Evolutionary conservation across 2,888 invertebrate species (phyloP).

Genomic region (Arge pagana): DNA sequence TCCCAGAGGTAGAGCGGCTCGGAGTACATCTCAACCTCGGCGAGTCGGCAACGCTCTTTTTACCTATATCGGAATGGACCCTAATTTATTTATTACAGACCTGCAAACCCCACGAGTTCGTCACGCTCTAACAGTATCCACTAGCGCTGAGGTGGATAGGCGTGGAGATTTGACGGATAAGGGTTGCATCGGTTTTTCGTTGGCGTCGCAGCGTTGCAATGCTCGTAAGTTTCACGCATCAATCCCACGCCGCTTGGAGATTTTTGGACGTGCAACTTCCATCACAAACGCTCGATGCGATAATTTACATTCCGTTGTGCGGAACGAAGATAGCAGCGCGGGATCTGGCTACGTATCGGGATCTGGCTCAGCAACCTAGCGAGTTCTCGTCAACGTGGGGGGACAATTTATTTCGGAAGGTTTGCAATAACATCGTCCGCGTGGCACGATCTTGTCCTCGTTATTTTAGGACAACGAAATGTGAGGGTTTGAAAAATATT

Average conservation of each 20-base stretch:
- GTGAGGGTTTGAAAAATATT: conserved; percentile 27
- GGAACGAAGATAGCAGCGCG: too few species aligned
- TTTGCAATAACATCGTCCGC: conserved; percentile 7
- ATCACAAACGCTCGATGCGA: too few species aligned
- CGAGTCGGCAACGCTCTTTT: conserved; percentile 21
- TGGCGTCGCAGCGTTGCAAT: conserved; percentile 27
- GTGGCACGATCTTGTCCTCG: conserved; percentile 23
- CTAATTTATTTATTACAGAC: conserved; percentile 39
- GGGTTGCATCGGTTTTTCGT: conserved; percentile 28
- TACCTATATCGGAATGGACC: conserved; percentile 27
- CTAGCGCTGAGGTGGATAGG: conserved; percentile 36
- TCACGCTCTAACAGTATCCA: conserved; percentile 30
- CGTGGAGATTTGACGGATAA: conserved; percentile 37
- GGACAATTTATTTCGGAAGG: too few species aligned
- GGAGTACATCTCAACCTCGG: conserved; percentile 14
- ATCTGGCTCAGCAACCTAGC: too few species aligned
- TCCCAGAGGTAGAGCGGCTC: conserved; percentile 19
- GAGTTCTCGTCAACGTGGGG: too few species aligned
- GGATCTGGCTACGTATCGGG: too few species aligned
- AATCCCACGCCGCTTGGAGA: background rate
- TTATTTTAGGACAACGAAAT: conserved; percentile 45
- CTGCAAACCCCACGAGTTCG: conserved; percentile 33
- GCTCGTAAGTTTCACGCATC: conserved; percentile 7
- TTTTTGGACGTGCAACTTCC: too few species aligned
- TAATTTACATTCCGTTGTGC: too few species aligned